Conservation (phyloP, 1,140 invertebrate genomes). For the Lasioglossum baleicum region DNA sequence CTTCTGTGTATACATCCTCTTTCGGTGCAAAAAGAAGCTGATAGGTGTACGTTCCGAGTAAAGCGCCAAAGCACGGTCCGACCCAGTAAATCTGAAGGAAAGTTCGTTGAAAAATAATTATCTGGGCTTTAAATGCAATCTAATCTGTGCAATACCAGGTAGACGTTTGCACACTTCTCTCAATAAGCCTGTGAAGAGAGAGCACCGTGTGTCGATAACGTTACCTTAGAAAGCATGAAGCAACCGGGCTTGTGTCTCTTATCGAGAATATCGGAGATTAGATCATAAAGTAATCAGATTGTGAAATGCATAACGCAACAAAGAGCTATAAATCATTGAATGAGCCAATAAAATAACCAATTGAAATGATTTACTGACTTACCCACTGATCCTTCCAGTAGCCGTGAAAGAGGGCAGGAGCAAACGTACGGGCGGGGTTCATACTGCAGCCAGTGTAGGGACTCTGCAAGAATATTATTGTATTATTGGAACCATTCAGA, state of each 20-base stretch:
- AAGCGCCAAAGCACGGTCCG: constrained; percentile 64
- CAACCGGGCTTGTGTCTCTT: not conserved
- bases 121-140: not conserved
- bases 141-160: constrained; percentile 2
- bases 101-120: not conserved
- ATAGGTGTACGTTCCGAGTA: constrained; percentile 68
- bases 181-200: not conserved
- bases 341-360: not conserved
- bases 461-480: constrained; percentile 61
- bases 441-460: constrained; percentile 88
- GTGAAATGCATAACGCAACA: not conserved
- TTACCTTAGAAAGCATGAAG: not conserved
- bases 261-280: not conserved
- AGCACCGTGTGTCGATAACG: not conserved
- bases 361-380: constrained; percentile 4
- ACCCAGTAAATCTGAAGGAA: constrained; percentile 69
- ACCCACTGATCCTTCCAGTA: constrained; percentile 88
- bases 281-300: constrained; percentile 4
- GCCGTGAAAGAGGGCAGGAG: constrained; percentile 85
- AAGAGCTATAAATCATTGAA: constrained; percentile 10
- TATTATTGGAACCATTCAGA: not conserved
- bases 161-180: constrained; percentile 22
- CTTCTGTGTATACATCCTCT: not conserved
- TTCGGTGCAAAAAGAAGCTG: constrained; percentile 56
- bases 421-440: constrained; percentile 90